Base-by-base conservation (phyloP, 2,113 vertebrate species). In the Mesoclemmys tuberculata region DNA sequence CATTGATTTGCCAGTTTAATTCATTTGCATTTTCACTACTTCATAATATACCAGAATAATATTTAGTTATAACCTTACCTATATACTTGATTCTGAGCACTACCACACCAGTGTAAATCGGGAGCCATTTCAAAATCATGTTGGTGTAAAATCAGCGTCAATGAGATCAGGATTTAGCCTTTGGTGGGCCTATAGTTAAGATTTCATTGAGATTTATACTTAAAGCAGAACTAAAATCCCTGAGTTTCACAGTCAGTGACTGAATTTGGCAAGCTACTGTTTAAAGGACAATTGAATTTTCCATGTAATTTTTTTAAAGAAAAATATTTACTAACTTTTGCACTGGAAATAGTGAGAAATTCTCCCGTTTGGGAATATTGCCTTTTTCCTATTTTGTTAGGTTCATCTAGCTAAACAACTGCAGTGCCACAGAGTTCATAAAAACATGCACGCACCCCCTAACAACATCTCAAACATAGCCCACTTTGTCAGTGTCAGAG, bases 391-490 rank as follows among this genome's bases (percentile, higher is more conserved):
- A 21, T 26, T 77, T 51, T 7, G 38, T 12, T 58, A 18, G 56
- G 27, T 58, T 58, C 6, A 10, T 75, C 71, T 74, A 27, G 71
- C 38, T 44, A 75, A 44, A 75, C 38, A 44, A 27, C 41, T 44
- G 26, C 74, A 46, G 74, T 7, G 7, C 38, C 38, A 27, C 24
- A 26, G 38, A 44, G 2, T 74, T 41, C 22, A 27, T 44, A 13
- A 10, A 12, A 22, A 7, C 3, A 2, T 24, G 12, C 41, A 41
- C 24, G 1, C n/a, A 44, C 4, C 5, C 7, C 5, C 38, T 81
- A 9, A 9, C 61, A 64, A n/a, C 2, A 0, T 10, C 27, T 16
- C 41, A 8, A 8, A 24, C 16, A 0, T 7, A 10, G 0, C 51
- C 49, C 10, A 16, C 31, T 24, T 46, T 29, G 27, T 9, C 41